Evolutionary conservation across 1,140 invertebrate genomes (phyloP).

Genomic region (Battus philenor): DNA sequence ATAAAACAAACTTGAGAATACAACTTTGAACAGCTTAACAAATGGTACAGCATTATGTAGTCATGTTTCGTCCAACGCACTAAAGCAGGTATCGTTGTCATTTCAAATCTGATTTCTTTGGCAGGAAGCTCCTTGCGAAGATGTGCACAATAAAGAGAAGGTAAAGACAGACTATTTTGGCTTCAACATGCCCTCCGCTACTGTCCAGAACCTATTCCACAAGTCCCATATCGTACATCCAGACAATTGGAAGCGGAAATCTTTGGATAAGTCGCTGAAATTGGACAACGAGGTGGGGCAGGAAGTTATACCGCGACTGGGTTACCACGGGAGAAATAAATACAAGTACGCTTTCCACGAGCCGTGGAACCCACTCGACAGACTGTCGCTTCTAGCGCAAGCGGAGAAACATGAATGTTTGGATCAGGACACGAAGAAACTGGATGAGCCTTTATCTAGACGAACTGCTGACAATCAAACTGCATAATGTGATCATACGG

Average conservation of each 20-base stretch:
- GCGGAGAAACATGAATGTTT: conserved; percentile 42
- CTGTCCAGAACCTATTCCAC: conserved; percentile 32
- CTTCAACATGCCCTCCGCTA: conserved; percentile 14
- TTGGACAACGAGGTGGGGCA: conserved; percentile 16
- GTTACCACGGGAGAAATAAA: conserved; percentile 54
- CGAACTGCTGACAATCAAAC: too few species aligned
- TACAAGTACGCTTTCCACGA: conserved; percentile 64
- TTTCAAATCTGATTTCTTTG: conserved; percentile 38
- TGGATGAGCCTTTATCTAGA: too few species aligned
- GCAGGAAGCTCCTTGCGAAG: conserved; percentile 46
- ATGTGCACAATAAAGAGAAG: conserved; percentile 23
- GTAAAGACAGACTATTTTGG: conserved; percentile 19
- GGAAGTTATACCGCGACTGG: conserved; percentile 36
- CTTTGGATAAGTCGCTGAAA: conserved; percentile 22
- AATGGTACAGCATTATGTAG: too few species aligned
- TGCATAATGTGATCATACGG: too few species aligned
- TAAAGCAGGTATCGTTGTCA: conserved; percentile 21
- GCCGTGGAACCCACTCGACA: conserved; percentile 57
- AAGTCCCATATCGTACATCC: conserved; percentile 49
- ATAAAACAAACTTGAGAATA: background rate
- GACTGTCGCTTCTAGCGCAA: conserved; percentile 41
- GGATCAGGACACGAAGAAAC: too few species aligned
- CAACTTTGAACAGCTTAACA: too few species aligned
- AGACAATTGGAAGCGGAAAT: conserved; percentile 46
- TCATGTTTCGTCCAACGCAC: conserved; percentile 64